phyloP scores from a whole-genome alignment of 2,888 invertebrate species.

The Lepeophtheirus nordmannii region DNA sequence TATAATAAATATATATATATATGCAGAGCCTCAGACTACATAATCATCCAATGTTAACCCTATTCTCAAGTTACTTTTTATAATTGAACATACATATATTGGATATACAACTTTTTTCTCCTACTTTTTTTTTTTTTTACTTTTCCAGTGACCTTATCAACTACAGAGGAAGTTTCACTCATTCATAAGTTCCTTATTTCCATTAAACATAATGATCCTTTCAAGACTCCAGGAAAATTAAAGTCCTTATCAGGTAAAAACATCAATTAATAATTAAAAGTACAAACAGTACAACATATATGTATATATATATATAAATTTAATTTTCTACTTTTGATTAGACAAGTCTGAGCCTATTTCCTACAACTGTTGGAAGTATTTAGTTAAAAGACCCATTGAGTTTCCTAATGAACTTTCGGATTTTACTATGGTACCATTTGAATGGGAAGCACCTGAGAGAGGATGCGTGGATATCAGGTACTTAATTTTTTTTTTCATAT shows the following conservation, averaged over 20 bases:
- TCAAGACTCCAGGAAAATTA: not conserved
- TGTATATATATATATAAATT: too few species aligned
- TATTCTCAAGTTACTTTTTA: too few species aligned
- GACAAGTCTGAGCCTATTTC: not conserved
- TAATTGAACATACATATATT: too few species aligned
- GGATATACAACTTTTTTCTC: too few species aligned
- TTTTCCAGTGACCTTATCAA: not conserved
- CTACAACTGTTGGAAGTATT: not conserved
- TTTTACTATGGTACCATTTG: not conserved
- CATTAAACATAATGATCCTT: not conserved
- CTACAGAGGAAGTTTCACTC: not conserved
- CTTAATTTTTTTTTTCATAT: too few species aligned
- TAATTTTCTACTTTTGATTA: not conserved
- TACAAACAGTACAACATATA: too few species aligned
- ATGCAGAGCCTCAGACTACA: too few species aligned
- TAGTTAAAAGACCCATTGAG: not conserved
- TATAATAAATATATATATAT: too few species aligned
- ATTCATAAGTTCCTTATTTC: not conserved
- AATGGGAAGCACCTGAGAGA: not conserved
- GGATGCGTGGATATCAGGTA: slow-evolving; percentile 1
- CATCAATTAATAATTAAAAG: too few species aligned
- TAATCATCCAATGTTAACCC: too few species aligned
- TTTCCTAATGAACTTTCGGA: not conserved
- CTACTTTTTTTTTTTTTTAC: not conserved
- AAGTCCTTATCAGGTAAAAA: not conserved